These are phyloP conservation scores for Drosophila leonis DNA, from an alignment of 2,888 invertebrate genomes.

Conservation along the genomic window DNA sequence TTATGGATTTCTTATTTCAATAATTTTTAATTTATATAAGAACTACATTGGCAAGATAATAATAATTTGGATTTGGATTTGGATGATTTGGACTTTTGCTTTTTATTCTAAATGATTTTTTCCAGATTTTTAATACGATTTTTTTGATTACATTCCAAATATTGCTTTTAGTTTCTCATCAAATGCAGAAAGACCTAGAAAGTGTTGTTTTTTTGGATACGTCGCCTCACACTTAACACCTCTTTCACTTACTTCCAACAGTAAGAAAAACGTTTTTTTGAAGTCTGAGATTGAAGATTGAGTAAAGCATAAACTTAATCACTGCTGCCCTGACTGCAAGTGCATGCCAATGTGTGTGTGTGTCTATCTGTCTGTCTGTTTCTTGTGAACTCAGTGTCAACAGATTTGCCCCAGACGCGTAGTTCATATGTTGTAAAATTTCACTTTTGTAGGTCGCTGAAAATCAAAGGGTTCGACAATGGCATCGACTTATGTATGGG, in stretches of 20 bases:
- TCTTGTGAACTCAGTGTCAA: not conserved
- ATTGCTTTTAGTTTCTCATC: not conserved
- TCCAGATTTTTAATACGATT: no score
- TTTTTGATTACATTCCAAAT: no score
- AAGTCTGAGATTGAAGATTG: not conserved
- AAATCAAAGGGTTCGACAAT: constrained; percentile 52
- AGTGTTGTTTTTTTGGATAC: not conserved
- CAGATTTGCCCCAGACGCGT: not conserved
- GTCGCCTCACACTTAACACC: not conserved
- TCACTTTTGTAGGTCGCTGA: constrained; percentile 51
- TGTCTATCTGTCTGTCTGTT: not conserved
- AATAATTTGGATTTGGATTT: no score
- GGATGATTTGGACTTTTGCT: no score
- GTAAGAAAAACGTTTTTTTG: not conserved
- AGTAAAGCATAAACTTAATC: not conserved
- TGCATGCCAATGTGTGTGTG: not conserved
- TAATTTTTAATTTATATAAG: not conserved
- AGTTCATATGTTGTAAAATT: constrained; percentile 42
- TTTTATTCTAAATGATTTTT: no score
- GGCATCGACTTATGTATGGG: constrained; percentile 39
- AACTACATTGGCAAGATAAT: no score
- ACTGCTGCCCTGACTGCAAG: not conserved
- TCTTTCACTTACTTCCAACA: not conserved
- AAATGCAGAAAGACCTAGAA: not conserved
- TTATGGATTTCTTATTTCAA: not conserved